Evolutionary conservation across 2,888 invertebrate genomes (phyloP).

Genomic region (Venusia cambrica): DNA sequence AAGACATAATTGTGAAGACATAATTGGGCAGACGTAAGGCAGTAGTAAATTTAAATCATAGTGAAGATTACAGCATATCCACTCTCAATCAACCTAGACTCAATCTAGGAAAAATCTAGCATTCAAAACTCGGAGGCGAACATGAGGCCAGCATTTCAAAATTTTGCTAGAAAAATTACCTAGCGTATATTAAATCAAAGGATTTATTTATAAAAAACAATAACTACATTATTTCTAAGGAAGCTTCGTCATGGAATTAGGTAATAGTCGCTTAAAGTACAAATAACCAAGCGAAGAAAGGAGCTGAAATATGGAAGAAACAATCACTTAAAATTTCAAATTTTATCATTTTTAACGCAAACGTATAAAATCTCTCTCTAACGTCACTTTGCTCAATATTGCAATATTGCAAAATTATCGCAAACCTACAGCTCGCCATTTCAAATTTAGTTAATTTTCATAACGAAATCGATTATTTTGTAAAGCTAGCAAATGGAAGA

Average conservation of each 20-base stretch:
- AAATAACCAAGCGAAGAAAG: conserved; percentile 24
- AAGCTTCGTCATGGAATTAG: conserved; percentile 56
- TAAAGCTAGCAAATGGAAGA: too few species aligned
- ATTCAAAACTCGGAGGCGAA: conserved; percentile 29
- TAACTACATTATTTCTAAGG: conserved; percentile 56
- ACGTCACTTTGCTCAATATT: too few species aligned
- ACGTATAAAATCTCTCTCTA: too few species aligned
- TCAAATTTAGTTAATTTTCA: too few species aligned
- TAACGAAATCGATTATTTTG: too few species aligned
- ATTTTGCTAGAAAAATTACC: conserved; percentile 32
- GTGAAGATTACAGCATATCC: conserved; percentile 32
- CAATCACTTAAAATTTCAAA: conserved; percentile 10
- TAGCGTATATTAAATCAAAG: conserved; percentile 40
- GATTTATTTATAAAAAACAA: conserved; percentile 40
- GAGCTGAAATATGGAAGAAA: conserved; percentile 16
- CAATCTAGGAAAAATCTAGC: conserved; percentile 28
- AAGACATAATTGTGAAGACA: conserved; percentile 37
- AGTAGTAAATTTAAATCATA: conserved; percentile 26
- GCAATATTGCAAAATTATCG: too few species aligned
- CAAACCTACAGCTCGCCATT: too few species aligned
- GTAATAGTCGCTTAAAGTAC: conserved; percentile 25
- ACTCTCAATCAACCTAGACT: conserved; percentile 13
- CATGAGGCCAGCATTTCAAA: conserved; percentile 28
- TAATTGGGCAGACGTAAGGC: conserved; percentile 36
- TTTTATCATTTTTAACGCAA: too few species aligned